Percentiles rank a stretch among this genome's conserved stretches.
These are phyloP conservation scores for Aporrectodea caliginosa DNA, from an alignment of 1,140 invertebrate genomes.

Conservation along the genomic window DNA sequence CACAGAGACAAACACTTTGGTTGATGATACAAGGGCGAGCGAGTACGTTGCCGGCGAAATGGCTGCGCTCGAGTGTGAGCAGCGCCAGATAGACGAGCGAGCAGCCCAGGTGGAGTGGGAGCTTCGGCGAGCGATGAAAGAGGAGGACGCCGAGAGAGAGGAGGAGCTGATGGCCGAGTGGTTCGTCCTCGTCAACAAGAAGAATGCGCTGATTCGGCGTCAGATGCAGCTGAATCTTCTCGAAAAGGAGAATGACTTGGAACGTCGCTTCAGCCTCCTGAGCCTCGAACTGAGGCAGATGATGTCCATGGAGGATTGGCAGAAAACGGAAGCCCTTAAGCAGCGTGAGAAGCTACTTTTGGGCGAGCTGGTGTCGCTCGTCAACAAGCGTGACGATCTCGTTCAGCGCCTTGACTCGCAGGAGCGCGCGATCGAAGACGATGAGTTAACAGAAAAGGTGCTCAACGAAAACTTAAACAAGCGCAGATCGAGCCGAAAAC, in stretches of 20 bases:
- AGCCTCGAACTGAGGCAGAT: conserved; percentile 82
- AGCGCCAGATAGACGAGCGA: conserved; percentile 82
- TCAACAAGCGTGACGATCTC: conserved; percentile 89
- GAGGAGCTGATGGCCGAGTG: conserved; percentile 75
- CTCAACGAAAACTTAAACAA: conserved; percentile 8
- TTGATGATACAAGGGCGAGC: conserved; percentile 36
- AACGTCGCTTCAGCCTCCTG: conserved; percentile 78
- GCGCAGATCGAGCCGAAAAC: conserved; percentile 12
- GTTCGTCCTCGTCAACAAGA: conserved; percentile 92
- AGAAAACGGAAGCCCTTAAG: conserved; percentile 85
- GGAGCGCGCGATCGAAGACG: conserved; percentile 69
- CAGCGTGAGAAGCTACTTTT: conserved; percentile 75
- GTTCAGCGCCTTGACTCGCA: conserved; percentile 92
- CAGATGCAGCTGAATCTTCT: conserved; percentile 88
- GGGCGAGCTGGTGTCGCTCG: conserved; percentile 84
- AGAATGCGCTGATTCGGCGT: conserved; percentile 84
- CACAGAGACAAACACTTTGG: not conserved
- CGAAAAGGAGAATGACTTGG: conserved; percentile 89
- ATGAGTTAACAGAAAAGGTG: not conserved
- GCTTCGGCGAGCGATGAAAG: conserved; percentile 79
- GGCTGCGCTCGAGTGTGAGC: conserved; percentile 81
- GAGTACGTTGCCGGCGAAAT: conserved; percentile 76
- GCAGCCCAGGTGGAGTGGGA: conserved; percentile 81
- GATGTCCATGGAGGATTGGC: conserved; percentile 85
- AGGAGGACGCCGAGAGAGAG: conserved; percentile 52